Conservation (phyloP, 2,113 vertebrate species). For the Pithys albifrons region DNA sequence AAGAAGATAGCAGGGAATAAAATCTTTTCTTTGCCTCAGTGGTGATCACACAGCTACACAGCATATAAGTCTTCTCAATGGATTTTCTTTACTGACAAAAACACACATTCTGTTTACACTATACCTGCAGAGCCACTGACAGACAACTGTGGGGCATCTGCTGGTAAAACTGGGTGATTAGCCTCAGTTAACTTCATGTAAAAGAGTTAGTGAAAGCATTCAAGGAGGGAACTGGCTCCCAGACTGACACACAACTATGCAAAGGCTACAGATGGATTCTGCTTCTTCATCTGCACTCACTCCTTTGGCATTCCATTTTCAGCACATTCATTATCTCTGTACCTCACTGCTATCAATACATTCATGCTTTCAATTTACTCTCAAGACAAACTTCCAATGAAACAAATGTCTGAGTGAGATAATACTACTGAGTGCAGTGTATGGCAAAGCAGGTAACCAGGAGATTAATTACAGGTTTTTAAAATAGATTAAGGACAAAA, state of each 20-base stretch:
- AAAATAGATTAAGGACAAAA: background rate
- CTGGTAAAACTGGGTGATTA: background rate
- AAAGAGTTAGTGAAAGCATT: background rate
- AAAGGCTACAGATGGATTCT: background rate
- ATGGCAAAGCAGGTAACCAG: background rate
- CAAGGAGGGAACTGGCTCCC: background rate
- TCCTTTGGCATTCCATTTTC: background rate
- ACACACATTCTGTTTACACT: background rate
- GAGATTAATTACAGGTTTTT: slow-evolving; percentile 4
- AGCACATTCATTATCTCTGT: background rate
- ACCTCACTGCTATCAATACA: background rate
- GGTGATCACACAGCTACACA: background rate
- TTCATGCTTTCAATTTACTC: background rate
- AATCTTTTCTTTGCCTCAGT: background rate
- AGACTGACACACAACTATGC: background rate
- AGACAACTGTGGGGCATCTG: background rate
- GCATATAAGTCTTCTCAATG: background rate
- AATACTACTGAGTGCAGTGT: background rate
- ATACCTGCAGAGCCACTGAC: background rate
- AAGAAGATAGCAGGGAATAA: background rate
- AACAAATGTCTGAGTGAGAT: background rate
- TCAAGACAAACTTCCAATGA: background rate
- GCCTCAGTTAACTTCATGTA: background rate
- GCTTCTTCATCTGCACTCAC: background rate
- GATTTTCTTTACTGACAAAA: background rate